Percentiles rank a stretch among this genome's conserved stretches.
Evolutionary conservation across 2,113 vertebrate species (phyloP).

Genomic region (Odontesthes bonariensis): DNA sequence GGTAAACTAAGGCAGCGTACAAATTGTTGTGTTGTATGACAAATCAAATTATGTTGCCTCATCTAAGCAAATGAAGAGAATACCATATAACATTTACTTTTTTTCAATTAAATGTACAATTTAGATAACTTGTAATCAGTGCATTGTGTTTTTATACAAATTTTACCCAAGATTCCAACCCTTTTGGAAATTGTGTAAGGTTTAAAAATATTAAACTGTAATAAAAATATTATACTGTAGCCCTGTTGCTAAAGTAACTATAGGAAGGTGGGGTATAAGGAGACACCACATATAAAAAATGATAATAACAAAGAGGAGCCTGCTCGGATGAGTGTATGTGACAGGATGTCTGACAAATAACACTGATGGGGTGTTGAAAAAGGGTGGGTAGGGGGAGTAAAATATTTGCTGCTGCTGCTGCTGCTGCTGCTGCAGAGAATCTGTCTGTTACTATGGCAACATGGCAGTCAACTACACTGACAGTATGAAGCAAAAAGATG

Average conservation of each 20-base stretch:
- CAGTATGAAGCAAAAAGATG: conserved; percentile 87
- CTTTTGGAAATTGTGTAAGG: no score
- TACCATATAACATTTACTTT: no score
- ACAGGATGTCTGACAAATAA: conserved; percentile 77
- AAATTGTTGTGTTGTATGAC: no score
- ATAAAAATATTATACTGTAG: background rate
- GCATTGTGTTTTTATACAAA: no score
- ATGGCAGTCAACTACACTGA: conserved; percentile 76
- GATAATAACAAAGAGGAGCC: conserved; percentile 27
- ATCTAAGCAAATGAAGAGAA: no score
- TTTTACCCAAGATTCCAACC: no score
- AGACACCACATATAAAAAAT: conserved; percentile 14
- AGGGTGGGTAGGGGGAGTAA: conserved; percentile 27
- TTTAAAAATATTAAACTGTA: background rate
- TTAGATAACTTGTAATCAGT: no score
- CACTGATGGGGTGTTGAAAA: conserved; percentile 71
- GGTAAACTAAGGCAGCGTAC: no score
- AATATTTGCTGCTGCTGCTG: conserved; percentile 37
- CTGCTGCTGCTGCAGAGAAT: conserved; percentile 40
- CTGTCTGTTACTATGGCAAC: conserved; percentile 67
- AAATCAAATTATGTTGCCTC: background rate
- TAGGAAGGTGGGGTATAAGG: conserved; percentile 2
- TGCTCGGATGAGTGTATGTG: conserved; percentile 72
- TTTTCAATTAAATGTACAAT: no score
- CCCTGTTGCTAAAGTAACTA: conserved; percentile 1